These are phyloP conservation scores for Phortica variegata DNA, from an alignment of 1,140 invertebrate genomes.

Conservation along the genomic window DNA sequence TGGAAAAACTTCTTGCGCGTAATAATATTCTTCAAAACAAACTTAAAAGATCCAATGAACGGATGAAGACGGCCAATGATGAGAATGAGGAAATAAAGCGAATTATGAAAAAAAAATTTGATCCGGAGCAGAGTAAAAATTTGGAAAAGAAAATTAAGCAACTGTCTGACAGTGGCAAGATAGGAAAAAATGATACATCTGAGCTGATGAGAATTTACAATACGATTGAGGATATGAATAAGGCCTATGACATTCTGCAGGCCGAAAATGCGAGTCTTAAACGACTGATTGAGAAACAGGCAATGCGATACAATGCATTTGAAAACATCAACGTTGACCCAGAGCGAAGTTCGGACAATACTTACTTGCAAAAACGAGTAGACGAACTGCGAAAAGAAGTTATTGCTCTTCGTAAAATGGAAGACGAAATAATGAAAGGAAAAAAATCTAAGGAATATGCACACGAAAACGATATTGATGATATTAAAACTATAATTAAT, in stretches of 20 bases:
- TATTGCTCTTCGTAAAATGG: conserved; percentile 28
- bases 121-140: conserved; percentile 24
- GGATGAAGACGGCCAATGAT: conserved; percentile 13
- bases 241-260: conserved; percentile 36
- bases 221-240: conserved; percentile 43
- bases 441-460: background rate
- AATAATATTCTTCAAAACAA: conserved; percentile 35
- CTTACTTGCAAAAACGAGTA: conserved; percentile 38
- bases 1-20: conserved; percentile 27
- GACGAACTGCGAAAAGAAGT: conserved; percentile 38
- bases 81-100: conserved; percentile 36
- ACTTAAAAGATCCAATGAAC: conserved; percentile 21
- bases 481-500: conserved; percentile 30
- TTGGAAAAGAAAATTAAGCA: conserved; percentile 37
- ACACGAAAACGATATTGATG: conserved; percentile 24
- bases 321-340: conserved; percentile 32
- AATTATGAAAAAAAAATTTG: conserved; percentile 39
- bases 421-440: conserved; percentile 27
- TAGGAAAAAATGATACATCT: conserved; percentile 29
- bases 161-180: conserved; percentile 26
- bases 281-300: conserved; percentile 40
- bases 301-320: conserved; percentile 23
- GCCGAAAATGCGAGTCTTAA: conserved; percentile 40
- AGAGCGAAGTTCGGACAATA: conserved; percentile 33
- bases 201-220: conserved; percentile 27